Evolutionary conservation across 2,888 invertebrate species (phyloP).

Genomic region (Hymenopus coronatus): DNA sequence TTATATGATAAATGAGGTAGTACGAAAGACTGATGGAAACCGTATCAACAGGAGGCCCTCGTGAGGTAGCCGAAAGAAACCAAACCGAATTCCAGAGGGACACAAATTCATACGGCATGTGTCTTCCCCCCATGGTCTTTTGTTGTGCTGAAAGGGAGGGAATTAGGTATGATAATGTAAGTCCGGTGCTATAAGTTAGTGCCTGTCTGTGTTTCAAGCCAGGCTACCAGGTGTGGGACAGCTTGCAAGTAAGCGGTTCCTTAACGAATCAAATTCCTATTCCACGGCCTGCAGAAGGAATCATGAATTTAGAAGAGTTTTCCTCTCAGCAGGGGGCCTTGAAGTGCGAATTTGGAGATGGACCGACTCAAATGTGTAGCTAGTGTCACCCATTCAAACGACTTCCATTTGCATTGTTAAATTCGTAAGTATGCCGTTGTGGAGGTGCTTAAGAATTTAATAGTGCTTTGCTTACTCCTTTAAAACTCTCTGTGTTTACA

Average conservation of each 20-base stretch:
- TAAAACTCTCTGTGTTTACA: too few relatives aligned
- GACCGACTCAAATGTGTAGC: neutral
- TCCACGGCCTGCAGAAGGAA: neutral
- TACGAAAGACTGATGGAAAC: neutral
- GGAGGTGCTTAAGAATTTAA: neutral
- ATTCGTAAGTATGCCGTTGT: neutral
- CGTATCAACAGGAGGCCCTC: neutral
- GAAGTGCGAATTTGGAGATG: neutral
- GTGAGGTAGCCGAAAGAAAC: neutral
- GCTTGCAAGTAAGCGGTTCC: too few relatives aligned
- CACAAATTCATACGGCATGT: slow-evolving; percentile 18
- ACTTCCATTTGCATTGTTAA: neutral
- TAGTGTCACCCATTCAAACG: neutral
- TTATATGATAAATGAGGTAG: slow-evolving; percentile 4
- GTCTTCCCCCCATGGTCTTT: neutral
- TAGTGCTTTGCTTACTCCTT: neutral
- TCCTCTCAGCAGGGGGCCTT: neutral
- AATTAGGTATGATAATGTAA: slow-evolving; percentile 23
- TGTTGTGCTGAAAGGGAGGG: slow-evolving; percentile 17
- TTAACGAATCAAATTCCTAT: neutral
- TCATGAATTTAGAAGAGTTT: neutral
- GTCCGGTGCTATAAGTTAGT: neutral
- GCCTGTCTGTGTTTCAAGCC: neutral
- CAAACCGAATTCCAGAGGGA: slow-evolving; percentile 15
- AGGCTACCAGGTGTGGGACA: neutral